Percentiles rank a stretch among this genome's conserved stretches.
Conservation (phyloP, 2,113 vertebrate genomes). For the Triplophysa dalaica region DNA sequence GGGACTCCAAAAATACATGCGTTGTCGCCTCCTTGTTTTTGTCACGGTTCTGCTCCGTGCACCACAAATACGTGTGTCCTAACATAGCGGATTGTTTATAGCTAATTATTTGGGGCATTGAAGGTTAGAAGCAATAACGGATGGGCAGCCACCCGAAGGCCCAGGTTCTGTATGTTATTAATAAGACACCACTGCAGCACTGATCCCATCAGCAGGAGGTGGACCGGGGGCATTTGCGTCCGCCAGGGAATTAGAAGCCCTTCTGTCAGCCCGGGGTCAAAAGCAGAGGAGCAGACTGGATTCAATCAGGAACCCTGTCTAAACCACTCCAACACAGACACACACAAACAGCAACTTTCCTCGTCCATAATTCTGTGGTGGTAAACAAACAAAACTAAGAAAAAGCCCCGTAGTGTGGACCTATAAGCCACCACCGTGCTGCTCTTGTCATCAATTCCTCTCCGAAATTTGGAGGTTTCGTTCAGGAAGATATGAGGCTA, state of each 20-base stretch:
- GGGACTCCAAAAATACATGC: not conserved
- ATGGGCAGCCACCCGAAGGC: conserved; percentile 27
- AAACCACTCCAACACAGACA: conserved; percentile 25
- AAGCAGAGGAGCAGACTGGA: conserved; percentile 49
- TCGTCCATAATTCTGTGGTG: conserved; percentile 22
- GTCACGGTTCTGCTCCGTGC: conserved; percentile 1
- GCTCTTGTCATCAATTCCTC: conserved; percentile 41
- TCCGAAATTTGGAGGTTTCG: conserved; percentile 40
- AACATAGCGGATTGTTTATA: conserved; percentile 26
- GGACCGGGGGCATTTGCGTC: conserved; percentile 33
- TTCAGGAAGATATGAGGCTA: conserved; percentile 41
- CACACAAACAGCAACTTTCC: conserved; percentile 21
- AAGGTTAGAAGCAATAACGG: conserved; percentile 32
- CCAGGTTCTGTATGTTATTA: conserved; percentile 45
- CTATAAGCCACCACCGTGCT: conserved; percentile 37
- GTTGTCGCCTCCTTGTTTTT: not conserved
- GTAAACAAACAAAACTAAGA: conserved; percentile 27
- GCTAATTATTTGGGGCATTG: conserved; percentile 36
- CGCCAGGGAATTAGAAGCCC: conserved; percentile 31
- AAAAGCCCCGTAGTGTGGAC: conserved; percentile 25
- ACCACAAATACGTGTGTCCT: conserved; percentile 1
- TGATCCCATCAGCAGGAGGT: conserved; percentile 53
- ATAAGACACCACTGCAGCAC: conserved; percentile 37
- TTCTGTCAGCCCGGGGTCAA: conserved; percentile 58
- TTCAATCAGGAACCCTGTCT: conserved; percentile 54